phyloP scores from a whole-genome alignment of 2,888 invertebrate genomes.

The Stenurella melanura region DNA sequence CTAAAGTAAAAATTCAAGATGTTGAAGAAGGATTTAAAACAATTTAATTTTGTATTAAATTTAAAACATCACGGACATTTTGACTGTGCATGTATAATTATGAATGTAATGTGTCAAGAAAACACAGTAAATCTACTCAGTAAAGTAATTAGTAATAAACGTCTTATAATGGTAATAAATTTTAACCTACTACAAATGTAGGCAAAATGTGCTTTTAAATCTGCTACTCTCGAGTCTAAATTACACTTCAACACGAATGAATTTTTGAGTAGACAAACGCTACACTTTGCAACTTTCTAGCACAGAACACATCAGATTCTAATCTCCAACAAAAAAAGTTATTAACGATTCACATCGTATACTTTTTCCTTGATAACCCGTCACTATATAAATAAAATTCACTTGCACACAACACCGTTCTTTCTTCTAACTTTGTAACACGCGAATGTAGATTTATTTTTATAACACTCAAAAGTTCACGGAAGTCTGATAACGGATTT shows the following conservation, averaged over 20 bases:
- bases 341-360: slow-evolving; percentile 26
- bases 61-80: neutral
- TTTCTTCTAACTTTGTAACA: slow-evolving; percentile 25
- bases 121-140: neutral
- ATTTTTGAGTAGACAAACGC: neutral
- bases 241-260: neutral
- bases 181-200: neutral
- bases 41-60: neutral
- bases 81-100: no score
- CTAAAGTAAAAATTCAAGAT: neutral
- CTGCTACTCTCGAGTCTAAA: neutral
- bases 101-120: neutral
- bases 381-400: slow-evolving; percentile 11
- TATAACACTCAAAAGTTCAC: slow-evolving; percentile 20
- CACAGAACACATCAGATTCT: neutral
- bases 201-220: neutral
- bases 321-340: neutral
- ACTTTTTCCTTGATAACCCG: slow-evolving; percentile 28
- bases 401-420: slow-evolving; percentile 26
- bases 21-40: neutral
- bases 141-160: neutral
- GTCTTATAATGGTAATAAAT: neutral
- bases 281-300: neutral
- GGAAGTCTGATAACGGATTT: slow-evolving; percentile 21
- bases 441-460: slow-evolving; percentile 15